These are phyloP conservation scores for Chelonia mydas DNA, from an alignment of 2,797 vertebrate species.

Conservation along the genomic window DNA sequence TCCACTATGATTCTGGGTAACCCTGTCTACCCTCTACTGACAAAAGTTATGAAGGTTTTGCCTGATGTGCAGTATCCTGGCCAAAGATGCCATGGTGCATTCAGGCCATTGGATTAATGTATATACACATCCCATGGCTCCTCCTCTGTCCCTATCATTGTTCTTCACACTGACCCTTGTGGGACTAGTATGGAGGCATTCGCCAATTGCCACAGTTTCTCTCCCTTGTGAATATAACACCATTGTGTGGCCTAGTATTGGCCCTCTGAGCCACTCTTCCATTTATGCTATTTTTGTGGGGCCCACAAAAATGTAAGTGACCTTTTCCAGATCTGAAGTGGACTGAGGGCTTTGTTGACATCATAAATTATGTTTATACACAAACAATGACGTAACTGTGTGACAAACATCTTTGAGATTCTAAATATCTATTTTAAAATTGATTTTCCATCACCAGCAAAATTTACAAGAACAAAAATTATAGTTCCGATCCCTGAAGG, in stretches of 20 bases:
- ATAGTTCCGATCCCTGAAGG: not conserved
- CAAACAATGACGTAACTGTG: not conserved
- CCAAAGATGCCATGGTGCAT: not conserved
- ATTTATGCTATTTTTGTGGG: not conserved
- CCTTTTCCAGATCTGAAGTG: not conserved
- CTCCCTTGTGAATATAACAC: not conserved
- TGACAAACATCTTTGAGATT: slow-evolving; percentile 18
- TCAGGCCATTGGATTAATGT: not conserved
- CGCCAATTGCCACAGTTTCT: not conserved
- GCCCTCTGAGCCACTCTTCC: not conserved
- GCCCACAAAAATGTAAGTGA: slow-evolving; percentile 29
- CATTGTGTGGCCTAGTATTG: not conserved
- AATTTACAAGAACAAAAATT: slow-evolving; percentile 35
- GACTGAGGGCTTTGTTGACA: slow-evolving; percentile 22
- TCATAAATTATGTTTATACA: slow-evolving; percentile 8
- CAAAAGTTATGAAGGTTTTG: not conserved
- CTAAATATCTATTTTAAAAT: not conserved
- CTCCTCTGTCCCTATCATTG: not conserved
- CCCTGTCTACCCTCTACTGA: not conserved
- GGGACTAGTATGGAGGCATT: not conserved
- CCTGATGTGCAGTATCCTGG: not conserved
- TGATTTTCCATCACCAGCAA: not conserved
- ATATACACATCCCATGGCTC: not conserved
- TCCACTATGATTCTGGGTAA: not conserved
- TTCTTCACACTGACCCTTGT: not conserved